Base-by-base conservation (phyloP, 2,113 vertebrate species). In the Melanerpes formicivorus region DNA sequence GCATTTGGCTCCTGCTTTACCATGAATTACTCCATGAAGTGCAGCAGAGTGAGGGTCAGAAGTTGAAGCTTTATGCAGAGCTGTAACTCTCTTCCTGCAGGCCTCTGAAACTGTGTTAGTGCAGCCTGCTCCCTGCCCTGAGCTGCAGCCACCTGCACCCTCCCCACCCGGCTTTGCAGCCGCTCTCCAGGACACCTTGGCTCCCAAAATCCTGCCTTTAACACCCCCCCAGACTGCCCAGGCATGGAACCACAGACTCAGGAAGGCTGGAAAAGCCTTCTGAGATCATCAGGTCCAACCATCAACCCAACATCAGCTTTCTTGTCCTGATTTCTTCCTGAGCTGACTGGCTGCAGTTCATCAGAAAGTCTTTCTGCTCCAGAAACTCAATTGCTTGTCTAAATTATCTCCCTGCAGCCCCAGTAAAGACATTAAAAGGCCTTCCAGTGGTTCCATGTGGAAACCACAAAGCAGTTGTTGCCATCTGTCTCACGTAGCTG, bases 111-210 rank as follows among this genome's bases (percentile, higher is more conserved):
- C 27, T 83, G 79, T 13, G 26, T 65, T 23, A 6, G 72, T 25
- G 10, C 4, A 18, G 44, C 42, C 52, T 5, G 16, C 48, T 34
- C 27, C 44, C 32, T 42, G 21, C 52, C 19, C 86, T 27, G 52
- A 66, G 56, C 80, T 37, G 40, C 3, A 12, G 22, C 63, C 34
- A 6, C 27, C 72, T 2, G 1, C 84, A 54, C 11, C 0, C 21
- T 75, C 50, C 67, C 37, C 48, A 0, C 8, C n/a, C 21, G 52
- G 10, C 4, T 65, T 56, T 58, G 67, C 58, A 60, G 37, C 60
- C 11, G 0, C 34, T 65, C 58, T 34, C 34, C n/a, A 3, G 42
- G 59, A 25, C 3, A 6, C 54, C 1, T 0, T 9, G 8, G 26
- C 19, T 80, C 14, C 11, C 32, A 11, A 23, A n/a, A 13, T 21